phyloP scores from a whole-genome alignment of 2,888 invertebrate genomes.

The Tribolium freemani region DNA sequence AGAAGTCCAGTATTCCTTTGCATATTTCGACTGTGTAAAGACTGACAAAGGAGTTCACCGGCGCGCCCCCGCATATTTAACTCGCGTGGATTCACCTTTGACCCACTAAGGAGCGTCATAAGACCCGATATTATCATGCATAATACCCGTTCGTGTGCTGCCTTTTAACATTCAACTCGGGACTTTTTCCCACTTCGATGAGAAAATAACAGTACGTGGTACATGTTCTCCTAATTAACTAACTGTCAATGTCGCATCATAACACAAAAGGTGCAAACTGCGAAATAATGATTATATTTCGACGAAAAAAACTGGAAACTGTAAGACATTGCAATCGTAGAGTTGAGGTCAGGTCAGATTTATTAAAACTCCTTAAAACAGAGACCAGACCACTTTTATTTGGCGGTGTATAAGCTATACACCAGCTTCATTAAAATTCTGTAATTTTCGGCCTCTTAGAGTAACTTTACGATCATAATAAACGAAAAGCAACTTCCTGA shows the following conservation, averaged over 20 bases:
- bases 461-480: slow-evolving; percentile 3
- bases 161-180: slow-evolving; percentile 72
- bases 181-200: slow-evolving; percentile 3
- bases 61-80: slow-evolving; percentile 35
- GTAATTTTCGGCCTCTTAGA: neutral
- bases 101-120: slow-evolving; percentile 48
- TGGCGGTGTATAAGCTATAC: neutral
- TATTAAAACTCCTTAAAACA: too few relatives aligned
- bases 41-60: slow-evolving; percentile 11
- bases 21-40: slow-evolving; percentile 4
- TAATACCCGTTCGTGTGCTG: slow-evolving; percentile 48
- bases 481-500: slow-evolving; percentile 5
- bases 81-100: slow-evolving; percentile 45
- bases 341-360: neutral
- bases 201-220: slow-evolving; percentile 10
- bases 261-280: neutral
- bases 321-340: neutral
- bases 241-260: slow-evolving; percentile 3
- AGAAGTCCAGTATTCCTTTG: neutral
- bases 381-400: neutral
- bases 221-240: slow-evolving; percentile 3
- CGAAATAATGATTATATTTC: neutral
- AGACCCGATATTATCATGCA: slow-evolving; percentile 48
- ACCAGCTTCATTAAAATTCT: slow-evolving; percentile 2
- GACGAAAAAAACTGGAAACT: too few relatives aligned